Conservation (phyloP, 2,113 vertebrate species). For the Syrrhaptes paradoxus region DNA sequence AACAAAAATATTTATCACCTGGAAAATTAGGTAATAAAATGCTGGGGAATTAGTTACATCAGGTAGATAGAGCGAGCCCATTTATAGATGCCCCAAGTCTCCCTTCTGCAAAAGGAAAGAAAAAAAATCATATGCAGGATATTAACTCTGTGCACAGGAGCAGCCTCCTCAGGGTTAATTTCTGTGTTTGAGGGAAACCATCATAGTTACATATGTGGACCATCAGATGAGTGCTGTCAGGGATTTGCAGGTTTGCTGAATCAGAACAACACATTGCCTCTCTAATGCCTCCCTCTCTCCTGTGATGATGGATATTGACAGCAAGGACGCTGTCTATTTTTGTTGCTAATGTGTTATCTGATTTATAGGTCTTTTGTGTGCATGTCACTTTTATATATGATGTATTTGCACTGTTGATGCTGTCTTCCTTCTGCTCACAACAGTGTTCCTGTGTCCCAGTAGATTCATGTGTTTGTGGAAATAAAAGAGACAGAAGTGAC, state of each 20-base stretch:
- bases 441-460: constrained; percentile 21
- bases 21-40: not conserved
- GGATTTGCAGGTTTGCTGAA: constrained; percentile 38
- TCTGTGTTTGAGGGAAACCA: not conserved
- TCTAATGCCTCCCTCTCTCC: constrained; percentile 37
- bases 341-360: constrained; percentile 46
- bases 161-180: not conserved
- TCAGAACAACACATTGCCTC: constrained; percentile 26
- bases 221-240: not conserved
- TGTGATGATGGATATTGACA: constrained; percentile 56
- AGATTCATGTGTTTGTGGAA: constrained; percentile 39
- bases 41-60: not conserved
- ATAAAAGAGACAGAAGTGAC: constrained; percentile 30
- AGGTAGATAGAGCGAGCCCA: not conserved
- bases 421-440: constrained; percentile 50
- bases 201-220: not conserved
- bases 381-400: constrained; percentile 23
- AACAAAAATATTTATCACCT: not conserved
- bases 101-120: not conserved
- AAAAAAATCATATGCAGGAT: not conserved
- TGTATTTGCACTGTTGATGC: constrained; percentile 47
- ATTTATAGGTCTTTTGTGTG: constrained; percentile 57
- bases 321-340: not conserved
- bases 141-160: not conserved
- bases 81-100: not conserved